Base-by-base conservation (phyloP, 2,797 vertebrate genomes). In the Apogon talboti region DNA sequence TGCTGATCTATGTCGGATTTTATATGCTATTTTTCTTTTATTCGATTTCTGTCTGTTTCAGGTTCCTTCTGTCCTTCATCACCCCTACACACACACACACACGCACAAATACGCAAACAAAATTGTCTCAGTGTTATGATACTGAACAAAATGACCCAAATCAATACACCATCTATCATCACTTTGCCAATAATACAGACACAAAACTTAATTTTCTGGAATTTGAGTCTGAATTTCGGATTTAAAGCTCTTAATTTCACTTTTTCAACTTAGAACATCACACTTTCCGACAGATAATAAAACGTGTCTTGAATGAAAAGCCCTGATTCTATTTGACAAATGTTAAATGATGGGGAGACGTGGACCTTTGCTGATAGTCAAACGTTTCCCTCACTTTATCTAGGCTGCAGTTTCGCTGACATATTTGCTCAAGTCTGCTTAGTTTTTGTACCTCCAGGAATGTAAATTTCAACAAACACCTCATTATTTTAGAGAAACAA, bases 401-500 rank as follows among this genome's bases (percentile, higher is more conserved):
- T n/a, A 38, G 18, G 11, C 4, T 43, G 15, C 41, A 53, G 24
- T 51, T 63, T 51, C 14, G 5, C 45, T 67, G 59, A 59, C 60
- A 74, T 41, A 63, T 73, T 69, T 83, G 50, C 54, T 73, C 52
- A 9, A 11, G 6, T n/a, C n/a, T n/a, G n/a, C n/a, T n/a, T n/a
- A n/a, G n/a, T 66, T 82, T 47, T 76, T 62, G 21, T 60, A 59
- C 33, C 53, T 61, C 73, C 57, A 59, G 30, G 46, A 61, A 58
- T 50, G 42, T 53, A 70, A 56, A 66, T 69, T 56, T 62, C 3
- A 60, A 64, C 71, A 81, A 68, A 66, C 40, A 12, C 47, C 48
- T 79, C 50, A 66, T 84, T 83, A 65, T 78, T 66, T 71, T 58
- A 24, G 53, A 71, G 50, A 51, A 71, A 41, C 2, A 18, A 54